Percentiles rank a stretch among this genome's conserved stretches.
These are phyloP conservation scores for Sisyra nigra DNA, from an alignment of 2,888 invertebrate genomes.

Conservation along the genomic window DNA sequence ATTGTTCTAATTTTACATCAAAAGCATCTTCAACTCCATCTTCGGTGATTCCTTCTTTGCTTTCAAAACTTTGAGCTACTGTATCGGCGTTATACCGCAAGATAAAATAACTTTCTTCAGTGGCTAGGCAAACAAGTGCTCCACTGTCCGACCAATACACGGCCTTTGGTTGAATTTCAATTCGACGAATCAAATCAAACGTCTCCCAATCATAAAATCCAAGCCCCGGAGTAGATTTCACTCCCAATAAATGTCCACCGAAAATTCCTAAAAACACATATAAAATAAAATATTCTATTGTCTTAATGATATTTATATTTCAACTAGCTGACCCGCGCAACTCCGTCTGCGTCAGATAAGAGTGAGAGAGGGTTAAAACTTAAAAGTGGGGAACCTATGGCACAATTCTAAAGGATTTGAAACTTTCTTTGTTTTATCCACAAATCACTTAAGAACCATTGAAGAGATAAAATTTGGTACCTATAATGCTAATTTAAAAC, in stretches of 20 bases:
- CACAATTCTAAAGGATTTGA: no score
- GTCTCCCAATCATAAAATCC: conserved; percentile 98
- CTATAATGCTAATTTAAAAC: no score
- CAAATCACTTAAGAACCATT: no score
- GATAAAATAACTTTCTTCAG: conserved; percentile 91
- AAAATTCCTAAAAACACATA: conserved; percentile 49
- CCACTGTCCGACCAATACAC: conserved; percentile 97
- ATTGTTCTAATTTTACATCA: conserved; percentile 48
- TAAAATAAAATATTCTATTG: conserved; percentile 8
- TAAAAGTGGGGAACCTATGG: no score
- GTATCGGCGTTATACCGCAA: conserved; percentile 73
- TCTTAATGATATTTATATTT: conserved; percentile 5
- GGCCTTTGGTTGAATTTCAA: conserved; percentile 88
- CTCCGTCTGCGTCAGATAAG: no score
- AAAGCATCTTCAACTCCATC: conserved; percentile 95
- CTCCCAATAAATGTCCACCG: conserved; percentile 81
- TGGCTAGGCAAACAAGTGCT: conserved; percentile 81
- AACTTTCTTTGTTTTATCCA: no score
- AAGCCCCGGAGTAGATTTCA: conserved; percentile 80
- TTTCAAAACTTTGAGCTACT: conserved; percentile 60
- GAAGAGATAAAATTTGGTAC: no score
- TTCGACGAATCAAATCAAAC: conserved; percentile 77
- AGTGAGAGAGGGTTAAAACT: no score
- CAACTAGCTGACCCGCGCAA: no score
- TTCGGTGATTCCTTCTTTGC: conserved; percentile 61